Conservation (phyloP, 2,113 vertebrate species). For the Mugil cephalus region DNA sequence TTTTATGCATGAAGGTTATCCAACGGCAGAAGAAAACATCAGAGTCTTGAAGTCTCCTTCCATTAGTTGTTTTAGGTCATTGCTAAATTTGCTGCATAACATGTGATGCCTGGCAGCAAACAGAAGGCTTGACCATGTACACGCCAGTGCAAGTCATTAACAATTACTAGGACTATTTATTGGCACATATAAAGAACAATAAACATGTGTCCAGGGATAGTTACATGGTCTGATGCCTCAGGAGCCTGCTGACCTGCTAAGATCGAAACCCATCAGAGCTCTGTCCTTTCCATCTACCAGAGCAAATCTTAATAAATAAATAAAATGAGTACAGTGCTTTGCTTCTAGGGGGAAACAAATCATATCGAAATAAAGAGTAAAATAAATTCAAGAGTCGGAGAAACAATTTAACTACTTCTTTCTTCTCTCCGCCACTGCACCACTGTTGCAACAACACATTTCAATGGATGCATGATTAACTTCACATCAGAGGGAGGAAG, state of each 20-base stretch:
- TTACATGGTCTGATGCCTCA: constrained; percentile 11
- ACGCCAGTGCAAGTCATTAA: constrained; percentile 36
- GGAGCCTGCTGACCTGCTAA: constrained; percentile 23
- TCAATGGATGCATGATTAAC: constrained; percentile 66
- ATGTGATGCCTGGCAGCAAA: constrained; percentile 23
- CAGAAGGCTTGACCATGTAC: constrained; percentile 6
- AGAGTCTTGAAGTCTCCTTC: constrained; percentile 10
- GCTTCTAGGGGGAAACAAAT: background rate
- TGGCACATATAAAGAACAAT: constrained; percentile 35
- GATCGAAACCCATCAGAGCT: constrained; percentile 53
- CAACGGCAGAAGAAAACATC: constrained; percentile 28
- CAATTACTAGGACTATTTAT: constrained; percentile 52
- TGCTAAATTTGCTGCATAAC: constrained; percentile 9
- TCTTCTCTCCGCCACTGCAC: constrained; percentile 24
- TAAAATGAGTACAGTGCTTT: background rate
- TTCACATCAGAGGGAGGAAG: constrained; percentile 48
- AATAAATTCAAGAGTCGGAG: constrained; percentile 18
- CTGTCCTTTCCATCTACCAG: constrained; percentile 36
- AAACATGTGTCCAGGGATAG: constrained; percentile 25
- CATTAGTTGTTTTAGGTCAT: constrained; percentile 37
- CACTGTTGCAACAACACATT: constrained; percentile 58
- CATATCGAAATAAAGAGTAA: constrained; percentile 11
- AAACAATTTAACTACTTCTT: constrained; percentile 27
- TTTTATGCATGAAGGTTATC: constrained; percentile 27
- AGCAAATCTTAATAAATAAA: constrained; percentile 42